Evolutionary conservation across 2,888 invertebrate species (phyloP), one percentile per base, ranked within the genome.

Genomic region (Eledone cirrhosa): DNA sequence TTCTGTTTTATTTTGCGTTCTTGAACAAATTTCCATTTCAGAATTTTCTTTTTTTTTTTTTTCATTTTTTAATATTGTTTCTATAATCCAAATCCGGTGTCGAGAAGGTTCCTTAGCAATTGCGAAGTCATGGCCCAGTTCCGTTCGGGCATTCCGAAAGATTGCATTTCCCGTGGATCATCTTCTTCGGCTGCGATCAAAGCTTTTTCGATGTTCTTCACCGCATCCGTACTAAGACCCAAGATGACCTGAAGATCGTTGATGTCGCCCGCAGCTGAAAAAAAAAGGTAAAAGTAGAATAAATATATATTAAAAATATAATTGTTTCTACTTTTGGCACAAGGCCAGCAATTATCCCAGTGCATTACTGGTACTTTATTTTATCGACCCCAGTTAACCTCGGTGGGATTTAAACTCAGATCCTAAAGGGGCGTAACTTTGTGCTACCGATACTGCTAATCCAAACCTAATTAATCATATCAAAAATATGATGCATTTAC

Each of bases 31-130:
- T 2, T 65, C 27, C 27, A 14, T 0, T 63, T 63, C 1, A 13
- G 8, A n/a, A n/a, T 22, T 14, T 63, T 63, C 14, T 22, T 63
- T n/a, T 63, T n/a, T 63, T 14, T 27, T 65, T 5, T 27, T 27
- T 24, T 13, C 19, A 19, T 29, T 63, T 63, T 63, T 27, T 63
- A n/a, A 2, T 63, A 33, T 63, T 7, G 7, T 59, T 22, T 63
- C 31, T 67, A 67, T 31, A 67, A 27, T 67, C 27, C 67, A 13
- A 67, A 67, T 67, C 67, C 67, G 67, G 67, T 67, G 16, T 67
- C 67, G 0, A 67, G 27, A 29, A 67, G 31, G 31, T 67, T 67
- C 67, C 14, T 67, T 27, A 67, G 27, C 14, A 67, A 27, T 5
- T 67, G 67, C 4, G 67, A 29, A 19, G 67, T 67, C 5, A 31